Percentiles rank a stretch among this genome's conserved stretches.
Evolutionary conservation across 2,797 vertebrate species (phyloP).

Genomic region (Lithobates pipiens): DNA sequence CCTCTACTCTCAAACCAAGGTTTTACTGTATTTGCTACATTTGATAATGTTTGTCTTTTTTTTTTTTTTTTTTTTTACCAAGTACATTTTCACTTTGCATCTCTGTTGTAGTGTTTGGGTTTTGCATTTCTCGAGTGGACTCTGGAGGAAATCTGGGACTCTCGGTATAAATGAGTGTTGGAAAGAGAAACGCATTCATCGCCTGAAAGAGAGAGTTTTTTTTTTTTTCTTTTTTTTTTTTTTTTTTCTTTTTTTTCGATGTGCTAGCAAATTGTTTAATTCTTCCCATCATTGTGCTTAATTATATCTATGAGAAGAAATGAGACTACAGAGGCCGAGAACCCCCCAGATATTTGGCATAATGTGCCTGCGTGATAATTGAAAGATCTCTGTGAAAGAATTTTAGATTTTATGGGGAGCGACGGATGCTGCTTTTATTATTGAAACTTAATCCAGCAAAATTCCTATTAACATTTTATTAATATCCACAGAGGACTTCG

Average conservation of each 20-base stretch:
- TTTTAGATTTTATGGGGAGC: neutral
- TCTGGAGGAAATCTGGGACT: no score
- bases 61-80: no score
- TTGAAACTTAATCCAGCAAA: neutral
- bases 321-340: neutral
- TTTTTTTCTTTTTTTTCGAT: neutral
- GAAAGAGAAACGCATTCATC: neutral
- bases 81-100: no score
- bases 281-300: neutral
- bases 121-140: no score
- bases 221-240: no score
- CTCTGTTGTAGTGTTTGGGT: no score
- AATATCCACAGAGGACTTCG: neutral
- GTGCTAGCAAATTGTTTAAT: neutral
- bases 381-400: neutral
- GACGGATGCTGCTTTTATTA: constrained; percentile 1
- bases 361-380: neutral
- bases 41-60: no score
- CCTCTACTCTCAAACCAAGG: no score
- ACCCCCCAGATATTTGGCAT: neutral
- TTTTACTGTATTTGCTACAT: no score
- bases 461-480: neutral
- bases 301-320: neutral
- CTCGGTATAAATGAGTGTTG: neutral
- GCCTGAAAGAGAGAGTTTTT: neutral